A percentile compares a stretch with the other conserved stretches of the same genome.
These are phyloP conservation scores for Chanos chanos DNA, from an alignment of 2,797 vertebrate genomes.

Conservation along the genomic window DNA sequence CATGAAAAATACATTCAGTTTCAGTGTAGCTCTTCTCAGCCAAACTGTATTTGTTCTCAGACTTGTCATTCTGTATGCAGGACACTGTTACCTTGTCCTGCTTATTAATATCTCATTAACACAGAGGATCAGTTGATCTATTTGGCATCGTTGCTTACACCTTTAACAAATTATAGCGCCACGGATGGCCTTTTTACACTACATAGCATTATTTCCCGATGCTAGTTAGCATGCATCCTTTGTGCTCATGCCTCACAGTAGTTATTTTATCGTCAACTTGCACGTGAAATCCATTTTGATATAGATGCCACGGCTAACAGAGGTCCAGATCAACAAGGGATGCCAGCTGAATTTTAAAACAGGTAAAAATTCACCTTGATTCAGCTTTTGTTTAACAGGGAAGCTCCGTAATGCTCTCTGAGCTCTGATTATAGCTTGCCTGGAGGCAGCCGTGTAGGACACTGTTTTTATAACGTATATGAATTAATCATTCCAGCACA, in stretches of 20 bases:
- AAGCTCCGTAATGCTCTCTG: constrained; percentile 7
- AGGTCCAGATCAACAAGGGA: constrained; percentile 23
- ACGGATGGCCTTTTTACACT: too few relatives aligned
- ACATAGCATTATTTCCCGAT: not conserved
- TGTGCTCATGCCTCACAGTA: constrained; percentile 16
- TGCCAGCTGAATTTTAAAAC: constrained; percentile 4
- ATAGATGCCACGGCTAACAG: not conserved
- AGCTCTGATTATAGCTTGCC: constrained; percentile 33
- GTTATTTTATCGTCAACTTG: constrained; percentile 29
- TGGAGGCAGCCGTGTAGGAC: constrained; percentile 16
- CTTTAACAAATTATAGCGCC: too few relatives aligned
- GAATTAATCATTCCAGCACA: constrained; percentile 16
- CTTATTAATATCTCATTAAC: too few relatives aligned
- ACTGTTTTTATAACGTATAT: constrained; percentile 16
- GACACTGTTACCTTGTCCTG: too few relatives aligned
- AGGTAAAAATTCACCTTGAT: constrained; percentile 36
- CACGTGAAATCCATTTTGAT: constrained; percentile 31
- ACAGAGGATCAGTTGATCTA: too few relatives aligned
- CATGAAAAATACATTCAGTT: constrained; percentile 6
- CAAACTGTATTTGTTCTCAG: too few relatives aligned
- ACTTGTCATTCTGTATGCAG: too few relatives aligned
- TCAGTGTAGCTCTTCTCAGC: too few relatives aligned
- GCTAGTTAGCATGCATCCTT: not conserved
- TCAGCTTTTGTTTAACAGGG: constrained; percentile 35
- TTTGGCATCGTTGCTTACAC: too few relatives aligned